Percentiles rank a stretch among this genome's conserved stretches.
Evolutionary conservation across 1,140 invertebrate species (phyloP).

Genomic region (Pollicipes pollicipes): DNA sequence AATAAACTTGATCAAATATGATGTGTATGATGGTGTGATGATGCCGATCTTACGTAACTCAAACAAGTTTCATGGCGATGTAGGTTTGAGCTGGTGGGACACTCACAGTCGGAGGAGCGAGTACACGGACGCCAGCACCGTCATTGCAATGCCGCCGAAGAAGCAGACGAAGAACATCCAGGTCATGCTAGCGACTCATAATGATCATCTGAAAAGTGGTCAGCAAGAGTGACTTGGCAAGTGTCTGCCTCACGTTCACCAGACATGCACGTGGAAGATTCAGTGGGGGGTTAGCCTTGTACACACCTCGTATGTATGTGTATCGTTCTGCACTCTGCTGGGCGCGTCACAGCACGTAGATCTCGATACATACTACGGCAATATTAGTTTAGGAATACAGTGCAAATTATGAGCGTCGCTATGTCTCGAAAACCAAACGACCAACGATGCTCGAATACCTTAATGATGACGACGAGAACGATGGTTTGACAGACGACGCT

Average conservation of each 20-base stretch:
- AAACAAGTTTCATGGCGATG: conserved; percentile 45
- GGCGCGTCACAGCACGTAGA: neutral
- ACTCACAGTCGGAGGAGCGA: neutral
- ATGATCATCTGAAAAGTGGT: conserved; percentile 5
- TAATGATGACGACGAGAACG: conserved; percentile 32
- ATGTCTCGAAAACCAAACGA: conserved; percentile 21
- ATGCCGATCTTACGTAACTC: too few species aligned
- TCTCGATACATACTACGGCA: neutral
- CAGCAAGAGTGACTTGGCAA: conserved; percentile 11
- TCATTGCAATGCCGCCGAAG: neutral
- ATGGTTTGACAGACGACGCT: conserved; percentile 31
- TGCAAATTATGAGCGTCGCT: too few species aligned
- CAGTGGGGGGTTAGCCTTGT: conserved; percentile 5
- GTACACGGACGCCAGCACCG: neutral
- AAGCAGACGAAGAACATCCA: neutral
- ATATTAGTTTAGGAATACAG: too few species aligned
- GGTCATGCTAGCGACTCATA: neutral
- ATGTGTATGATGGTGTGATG: conserved; percentile 36
- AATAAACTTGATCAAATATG: conserved; percentile 39
- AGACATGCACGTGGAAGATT: conserved; percentile 26
- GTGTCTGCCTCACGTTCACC: conserved; percentile 12
- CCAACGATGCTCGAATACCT: conserved; percentile 32
- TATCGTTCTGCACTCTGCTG: conserved; percentile 1
- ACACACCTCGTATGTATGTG: conserved; percentile 15
- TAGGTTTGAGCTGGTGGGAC: conserved; percentile 16